Evolutionary conservation across 2,113 vertebrate species (phyloP).

Genomic region (Sander vitreus): DNA sequence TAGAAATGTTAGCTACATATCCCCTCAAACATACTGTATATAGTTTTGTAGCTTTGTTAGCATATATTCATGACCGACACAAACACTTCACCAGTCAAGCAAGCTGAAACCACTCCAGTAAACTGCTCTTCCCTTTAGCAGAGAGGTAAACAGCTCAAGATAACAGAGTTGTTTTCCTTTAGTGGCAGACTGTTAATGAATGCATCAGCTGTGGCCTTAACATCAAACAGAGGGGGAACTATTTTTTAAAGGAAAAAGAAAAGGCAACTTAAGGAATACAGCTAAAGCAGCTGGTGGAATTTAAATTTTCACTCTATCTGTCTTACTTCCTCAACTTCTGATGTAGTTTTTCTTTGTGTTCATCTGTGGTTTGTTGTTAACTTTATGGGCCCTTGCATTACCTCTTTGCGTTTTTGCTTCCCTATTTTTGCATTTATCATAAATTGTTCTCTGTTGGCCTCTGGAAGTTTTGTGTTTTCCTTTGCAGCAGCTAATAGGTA

Average conservation of each 20-base stretch:
- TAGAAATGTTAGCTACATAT: constrained; percentile 30
- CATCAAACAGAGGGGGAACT: constrained; percentile 52
- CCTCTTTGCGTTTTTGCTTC: constrained; percentile 34
- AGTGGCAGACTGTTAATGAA: constrained; percentile 65
- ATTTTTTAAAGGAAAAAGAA: constrained; percentile 40
- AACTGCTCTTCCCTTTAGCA: constrained; percentile 58
- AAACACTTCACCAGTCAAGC: constrained; percentile 46
- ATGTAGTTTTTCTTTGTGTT: constrained; percentile 44
- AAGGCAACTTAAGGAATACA: constrained; percentile 14
- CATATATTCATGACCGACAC: constrained; percentile 59
- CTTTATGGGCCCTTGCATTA: constrained; percentile 31
- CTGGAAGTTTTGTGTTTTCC: constrained; percentile 50
- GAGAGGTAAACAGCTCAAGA: constrained; percentile 66
- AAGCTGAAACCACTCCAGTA: constrained; percentile 53
- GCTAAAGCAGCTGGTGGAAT: constrained; percentile 50
- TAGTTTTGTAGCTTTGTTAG: constrained; percentile 51
- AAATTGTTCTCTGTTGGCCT: constrained; percentile 53
- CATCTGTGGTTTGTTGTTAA: constrained; percentile 28
- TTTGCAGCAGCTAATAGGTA: constrained; percentile 56
- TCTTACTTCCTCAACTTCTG: constrained; percentile 33
- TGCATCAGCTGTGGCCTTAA: constrained; percentile 68
- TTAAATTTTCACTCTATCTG: constrained; percentile 43
- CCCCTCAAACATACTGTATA: background rate
- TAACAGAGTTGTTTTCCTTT: constrained; percentile 48
- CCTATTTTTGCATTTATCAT: constrained; percentile 43